These are phyloP conservation scores for Drosophila testacea DNA, from an alignment of 2,888 invertebrate genomes.

Conservation along the genomic window DNA sequence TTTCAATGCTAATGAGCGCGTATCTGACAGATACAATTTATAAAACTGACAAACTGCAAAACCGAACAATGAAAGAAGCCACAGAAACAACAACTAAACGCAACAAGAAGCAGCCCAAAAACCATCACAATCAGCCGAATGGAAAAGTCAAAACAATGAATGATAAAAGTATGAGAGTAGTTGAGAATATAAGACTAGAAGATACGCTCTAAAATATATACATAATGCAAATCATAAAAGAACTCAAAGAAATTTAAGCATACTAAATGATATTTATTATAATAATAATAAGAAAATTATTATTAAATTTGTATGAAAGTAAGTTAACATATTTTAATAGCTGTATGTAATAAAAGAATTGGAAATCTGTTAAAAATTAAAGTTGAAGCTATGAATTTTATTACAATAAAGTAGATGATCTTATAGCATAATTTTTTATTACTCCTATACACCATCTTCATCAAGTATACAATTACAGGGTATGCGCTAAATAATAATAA, in stretches of 20 bases:
- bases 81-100: conserved; percentile 22
- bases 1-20: conserved; percentile 79
- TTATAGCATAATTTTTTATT: no score
- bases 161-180: neutral
- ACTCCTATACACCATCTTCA: neutral
- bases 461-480: conserved; percentile 9
- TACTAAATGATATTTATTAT: neutral
- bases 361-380: no score
- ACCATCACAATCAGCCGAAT: conserved; percentile 48
- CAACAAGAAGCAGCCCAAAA: conserved; percentile 35
- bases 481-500: conserved; percentile 22
- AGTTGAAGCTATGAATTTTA: no score
- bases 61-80: conserved; percentile 41
- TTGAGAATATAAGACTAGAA: neutral
- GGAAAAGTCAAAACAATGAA: conserved; percentile 55
- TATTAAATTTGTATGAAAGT: neutral
- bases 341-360: no score
- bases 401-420: no score
- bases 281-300: neutral
- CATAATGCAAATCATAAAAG: neutral
- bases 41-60: conserved; percentile 59
- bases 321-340: no score
- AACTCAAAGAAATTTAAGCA: no score
- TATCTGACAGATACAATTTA: conserved; percentile 80
- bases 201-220: neutral